These are phyloP conservation scores for Musca domestica DNA, from an alignment of 1,140 invertebrate species.

Conservation along the genomic window DNA sequence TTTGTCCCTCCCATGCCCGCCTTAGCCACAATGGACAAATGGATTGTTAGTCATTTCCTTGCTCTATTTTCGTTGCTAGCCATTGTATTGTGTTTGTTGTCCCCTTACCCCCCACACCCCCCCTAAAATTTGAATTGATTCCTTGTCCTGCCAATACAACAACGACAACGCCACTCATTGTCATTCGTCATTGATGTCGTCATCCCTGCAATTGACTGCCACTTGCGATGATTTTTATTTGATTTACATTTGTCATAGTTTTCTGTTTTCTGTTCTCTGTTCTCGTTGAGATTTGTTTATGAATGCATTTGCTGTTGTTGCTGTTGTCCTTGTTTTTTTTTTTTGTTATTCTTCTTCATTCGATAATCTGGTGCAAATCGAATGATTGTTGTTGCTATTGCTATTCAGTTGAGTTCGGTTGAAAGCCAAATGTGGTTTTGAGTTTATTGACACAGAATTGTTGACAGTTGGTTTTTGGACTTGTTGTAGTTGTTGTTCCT, in stretches of 20 bases:
- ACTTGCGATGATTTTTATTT: neutral
- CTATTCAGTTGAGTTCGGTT: neutral
- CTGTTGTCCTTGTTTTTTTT: conserved; percentile 1
- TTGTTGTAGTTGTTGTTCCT: too few relatives aligned
- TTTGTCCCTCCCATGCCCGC: too few relatives aligned
- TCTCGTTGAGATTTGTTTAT: too few relatives aligned
- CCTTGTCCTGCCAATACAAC: neutral
- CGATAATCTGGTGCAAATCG: neutral
- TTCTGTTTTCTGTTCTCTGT: too few relatives aligned
- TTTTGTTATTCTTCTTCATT: neutral
- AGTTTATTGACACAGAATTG: too few relatives aligned
- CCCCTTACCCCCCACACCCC: too few relatives aligned
- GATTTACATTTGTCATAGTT: neutral
- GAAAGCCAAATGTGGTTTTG: neutral
- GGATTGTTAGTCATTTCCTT: too few relatives aligned
- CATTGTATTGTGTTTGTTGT: too few relatives aligned
- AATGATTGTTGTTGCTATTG: neutral
- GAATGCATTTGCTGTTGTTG: neutral
- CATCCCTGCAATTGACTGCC: neutral
- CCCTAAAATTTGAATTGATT: neutral
- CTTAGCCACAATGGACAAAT: too few relatives aligned
- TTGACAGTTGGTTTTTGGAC: too few relatives aligned
- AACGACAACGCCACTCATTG: neutral
- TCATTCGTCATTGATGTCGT: neutral
- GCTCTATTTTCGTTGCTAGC: too few relatives aligned